Percentiles rank a stretch among this genome's conserved stretches.
These are phyloP conservation scores for Aplysia californica DNA, from an alignment of 1,140 invertebrate genomes.

Conservation along the genomic window DNA sequence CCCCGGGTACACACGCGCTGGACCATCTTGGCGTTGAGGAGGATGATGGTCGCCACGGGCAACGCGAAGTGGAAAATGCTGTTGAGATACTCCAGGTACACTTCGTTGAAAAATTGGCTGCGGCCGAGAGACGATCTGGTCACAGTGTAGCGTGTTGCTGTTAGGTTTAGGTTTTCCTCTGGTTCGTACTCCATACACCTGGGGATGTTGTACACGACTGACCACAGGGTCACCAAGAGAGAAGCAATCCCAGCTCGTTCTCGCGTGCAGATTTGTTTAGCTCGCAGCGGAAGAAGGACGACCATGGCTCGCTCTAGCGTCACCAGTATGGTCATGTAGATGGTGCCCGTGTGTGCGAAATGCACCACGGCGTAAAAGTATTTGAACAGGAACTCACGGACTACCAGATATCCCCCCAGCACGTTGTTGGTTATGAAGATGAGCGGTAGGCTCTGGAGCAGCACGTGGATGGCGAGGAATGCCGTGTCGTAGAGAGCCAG, in stretches of 20 bases:
- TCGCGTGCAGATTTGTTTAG: constrained; percentile 80
- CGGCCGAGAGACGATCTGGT: constrained; percentile 21
- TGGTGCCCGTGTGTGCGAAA: constrained; percentile 83
- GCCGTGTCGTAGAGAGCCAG: constrained; percentile 57
- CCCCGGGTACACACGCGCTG: constrained; percentile 11
- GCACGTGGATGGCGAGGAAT: constrained; percentile 77
- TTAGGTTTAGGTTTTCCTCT: not conserved
- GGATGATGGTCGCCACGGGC: constrained; percentile 25
- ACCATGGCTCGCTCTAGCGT: constrained; percentile 82
- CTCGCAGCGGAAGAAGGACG: constrained; percentile 81
- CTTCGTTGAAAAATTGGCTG: constrained; percentile 28
- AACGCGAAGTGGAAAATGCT: constrained; percentile 31
- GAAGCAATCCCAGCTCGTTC: constrained; percentile 72
- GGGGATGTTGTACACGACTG: constrained; percentile 68
- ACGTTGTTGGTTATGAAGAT: constrained; percentile 83
- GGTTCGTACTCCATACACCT: constrained; percentile 10
- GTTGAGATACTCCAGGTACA: constrained; percentile 38
- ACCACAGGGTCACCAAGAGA: constrained; percentile 74
- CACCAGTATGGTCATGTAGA: constrained; percentile 83
- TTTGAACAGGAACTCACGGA: constrained; percentile 70
- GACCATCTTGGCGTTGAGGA: constrained; percentile 29
- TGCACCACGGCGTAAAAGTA: constrained; percentile 73
- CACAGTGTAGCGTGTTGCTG: constrained; percentile 1
- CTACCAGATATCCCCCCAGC: constrained; percentile 75
- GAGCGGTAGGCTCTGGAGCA: constrained; percentile 77